Evolutionary conservation across 1,140 invertebrate genomes (phyloP).

Genomic region (Drosophila nigrodunni): DNA sequence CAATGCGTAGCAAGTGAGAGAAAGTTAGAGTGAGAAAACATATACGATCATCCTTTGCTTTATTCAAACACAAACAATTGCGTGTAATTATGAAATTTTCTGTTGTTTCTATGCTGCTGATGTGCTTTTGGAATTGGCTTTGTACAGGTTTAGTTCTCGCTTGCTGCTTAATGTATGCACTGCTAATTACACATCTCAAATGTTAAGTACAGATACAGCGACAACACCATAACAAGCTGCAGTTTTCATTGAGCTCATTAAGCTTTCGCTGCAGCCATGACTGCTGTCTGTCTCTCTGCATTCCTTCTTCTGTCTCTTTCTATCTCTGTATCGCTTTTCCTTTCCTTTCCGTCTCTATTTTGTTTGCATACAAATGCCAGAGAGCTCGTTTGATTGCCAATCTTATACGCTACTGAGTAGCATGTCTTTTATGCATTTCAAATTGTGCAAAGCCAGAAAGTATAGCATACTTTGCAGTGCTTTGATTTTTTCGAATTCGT

Average conservation of each 20-base stretch:
- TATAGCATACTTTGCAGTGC: constrained; percentile 38
- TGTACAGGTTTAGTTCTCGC: constrained; percentile 1
- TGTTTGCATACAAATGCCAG: constrained; percentile 19
- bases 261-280: constrained; percentile 27
- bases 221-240: neutral
- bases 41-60: constrained; percentile 23
- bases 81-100: constrained; percentile 9
- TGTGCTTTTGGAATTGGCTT: constrained; percentile 16
- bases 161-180: constrained; percentile 29
- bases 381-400: constrained; percentile 38
- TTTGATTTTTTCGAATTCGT: constrained; percentile 2
- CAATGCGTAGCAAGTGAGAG: neutral
- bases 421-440: constrained; percentile 23
- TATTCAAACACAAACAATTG: constrained; percentile 24
- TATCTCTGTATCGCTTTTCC: neutral
- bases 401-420: constrained; percentile 27
- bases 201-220: constrained; percentile 6
- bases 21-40: constrained; percentile 10
- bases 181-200: constrained; percentile 44
- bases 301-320: neutral
- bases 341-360: neutral
- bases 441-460: constrained; percentile 11
- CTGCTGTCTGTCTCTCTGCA: too few relatives aligned
- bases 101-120: neutral
- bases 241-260: constrained; percentile 40